Conservation (phyloP, 2,113 vertebrate genomes). For the Morone saxatilis region DNA sequence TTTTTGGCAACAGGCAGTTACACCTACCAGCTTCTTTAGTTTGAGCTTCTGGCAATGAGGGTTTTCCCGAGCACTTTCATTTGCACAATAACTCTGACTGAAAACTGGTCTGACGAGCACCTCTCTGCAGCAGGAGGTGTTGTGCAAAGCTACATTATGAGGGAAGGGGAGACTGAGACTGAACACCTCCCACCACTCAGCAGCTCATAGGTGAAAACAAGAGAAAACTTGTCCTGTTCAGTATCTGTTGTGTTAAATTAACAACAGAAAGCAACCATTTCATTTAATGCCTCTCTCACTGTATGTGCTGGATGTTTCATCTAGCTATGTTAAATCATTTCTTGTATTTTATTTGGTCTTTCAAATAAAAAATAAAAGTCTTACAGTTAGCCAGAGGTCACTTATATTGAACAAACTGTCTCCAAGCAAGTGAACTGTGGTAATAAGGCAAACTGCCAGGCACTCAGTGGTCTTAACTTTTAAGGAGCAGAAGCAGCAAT, state of each 20-base stretch:
- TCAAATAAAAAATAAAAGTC: neutral
- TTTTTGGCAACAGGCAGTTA: neutral
- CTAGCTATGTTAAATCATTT: neutral
- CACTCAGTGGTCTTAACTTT: constrained; percentile 18
- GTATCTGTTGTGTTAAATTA: neutral
- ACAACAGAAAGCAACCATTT: neutral
- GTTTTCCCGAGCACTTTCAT: constrained; percentile 2
- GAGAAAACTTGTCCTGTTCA: constrained; percentile 39
- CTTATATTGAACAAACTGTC: constrained; percentile 17
- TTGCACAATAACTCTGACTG: neutral
- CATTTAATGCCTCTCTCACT: neutral
- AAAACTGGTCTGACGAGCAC: constrained; percentile 70
- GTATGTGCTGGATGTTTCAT: neutral
- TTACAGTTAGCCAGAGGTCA: neutral
- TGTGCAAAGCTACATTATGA: constrained; percentile 42
- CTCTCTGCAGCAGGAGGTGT: constrained; percentile 45
- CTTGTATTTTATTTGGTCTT: neutral
- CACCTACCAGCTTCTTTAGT: neutral
- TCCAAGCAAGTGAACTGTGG: constrained; percentile 24
- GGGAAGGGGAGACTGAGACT: constrained; percentile 59
- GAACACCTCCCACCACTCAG: constrained; percentile 43
- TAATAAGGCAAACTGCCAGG: constrained; percentile 22
- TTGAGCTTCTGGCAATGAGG: neutral
- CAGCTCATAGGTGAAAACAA: constrained; percentile 40
- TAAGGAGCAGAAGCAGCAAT: constrained; percentile 30